Base-by-base conservation (phyloP, 2,888 invertebrate species). In the Zootermopsis nevadensis region DNA sequence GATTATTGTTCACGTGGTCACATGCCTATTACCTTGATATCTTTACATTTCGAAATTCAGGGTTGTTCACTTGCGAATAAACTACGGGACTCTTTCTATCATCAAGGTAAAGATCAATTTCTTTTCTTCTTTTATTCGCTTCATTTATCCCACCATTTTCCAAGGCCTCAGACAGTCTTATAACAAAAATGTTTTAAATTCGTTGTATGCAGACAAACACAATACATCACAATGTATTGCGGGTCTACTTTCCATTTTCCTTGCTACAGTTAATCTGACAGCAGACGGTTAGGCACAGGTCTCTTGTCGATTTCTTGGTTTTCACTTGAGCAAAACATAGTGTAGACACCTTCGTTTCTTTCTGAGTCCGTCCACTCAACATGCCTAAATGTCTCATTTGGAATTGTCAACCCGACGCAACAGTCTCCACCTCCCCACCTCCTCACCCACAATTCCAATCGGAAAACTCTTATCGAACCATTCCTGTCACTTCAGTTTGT, bases 401-500 rank as follows among this genome's bases (percentile, higher is more conserved):
- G 74, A 74, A 74, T 74, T 74, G 74, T 74, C 74, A 74, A 74
- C 24, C n/a, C 74, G 27, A 74, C 3, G 38, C 38, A 42, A n/a
- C 74, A 74, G 8, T 27, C 42, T 24, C 22, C 38, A 15, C 10
- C 74, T 12, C 6, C 24, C 72, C 69, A 10, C 19, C 69, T 12
- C 33, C 19, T 15, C 22, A 33, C 69, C 10, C n/a, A 35, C 74
- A 74, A 74, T 74, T 74, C 38, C 74, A 74, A 74, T 74, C 74
- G 74, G 74, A 74, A 74, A 74, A 38, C 74, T 74, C 35, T 38
- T 74, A 74, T 74, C 74, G 74, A 74, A 12, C 74, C 15, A 27
- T 74, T 33, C 38, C 74, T 74, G 74, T 74, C 74, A 74, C 74
- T 74, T 27, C 10, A n/a, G 74, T 38, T 74, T 74, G 74, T 74